Percentiles rank a stretch among this genome's conserved stretches.
Evolutionary conservation across 2,113 vertebrate species (phyloP).

Genomic region (Paramisgurnus dabryanus): DNA sequence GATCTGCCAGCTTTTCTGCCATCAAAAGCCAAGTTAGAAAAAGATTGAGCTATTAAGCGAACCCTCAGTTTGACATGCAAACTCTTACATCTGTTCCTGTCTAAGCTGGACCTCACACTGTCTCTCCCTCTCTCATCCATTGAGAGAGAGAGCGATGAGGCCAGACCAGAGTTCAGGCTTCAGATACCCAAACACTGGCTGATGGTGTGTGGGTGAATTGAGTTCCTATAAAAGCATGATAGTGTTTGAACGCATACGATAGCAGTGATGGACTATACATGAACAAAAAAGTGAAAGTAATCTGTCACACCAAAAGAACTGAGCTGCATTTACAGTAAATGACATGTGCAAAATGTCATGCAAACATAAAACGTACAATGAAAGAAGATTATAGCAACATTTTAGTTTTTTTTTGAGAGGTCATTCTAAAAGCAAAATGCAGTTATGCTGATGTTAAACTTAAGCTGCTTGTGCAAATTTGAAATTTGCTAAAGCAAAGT

Average conservation of each 20-base stretch:
- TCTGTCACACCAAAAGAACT: too few relatives aligned
- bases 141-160: background rate
- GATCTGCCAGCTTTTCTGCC: background rate
- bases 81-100: background rate
- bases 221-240: background rate
- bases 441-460: too few relatives aligned
- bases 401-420: too few relatives aligned
- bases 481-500: too few relatives aligned
- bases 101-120: constrained; percentile 10
- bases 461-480: too few relatives aligned
- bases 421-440: too few relatives aligned
- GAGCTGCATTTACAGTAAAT: too few relatives aligned
- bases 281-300: background rate
- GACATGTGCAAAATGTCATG: too few relatives aligned
- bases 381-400: too few relatives aligned
- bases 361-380: too few relatives aligned
- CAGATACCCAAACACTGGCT: constrained; percentile 10
- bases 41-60: background rate
- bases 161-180: background rate
- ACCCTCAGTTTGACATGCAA: background rate
- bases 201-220: constrained; percentile 27
- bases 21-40: background rate
- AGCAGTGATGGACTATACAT: background rate
- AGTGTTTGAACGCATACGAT: background rate
- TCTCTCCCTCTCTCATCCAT: background rate